Evolutionary conservation across 2,888 invertebrate genomes (phyloP), one percentile per base, ranked within the genome.

Genomic region (Trisateles emortualis): DNA sequence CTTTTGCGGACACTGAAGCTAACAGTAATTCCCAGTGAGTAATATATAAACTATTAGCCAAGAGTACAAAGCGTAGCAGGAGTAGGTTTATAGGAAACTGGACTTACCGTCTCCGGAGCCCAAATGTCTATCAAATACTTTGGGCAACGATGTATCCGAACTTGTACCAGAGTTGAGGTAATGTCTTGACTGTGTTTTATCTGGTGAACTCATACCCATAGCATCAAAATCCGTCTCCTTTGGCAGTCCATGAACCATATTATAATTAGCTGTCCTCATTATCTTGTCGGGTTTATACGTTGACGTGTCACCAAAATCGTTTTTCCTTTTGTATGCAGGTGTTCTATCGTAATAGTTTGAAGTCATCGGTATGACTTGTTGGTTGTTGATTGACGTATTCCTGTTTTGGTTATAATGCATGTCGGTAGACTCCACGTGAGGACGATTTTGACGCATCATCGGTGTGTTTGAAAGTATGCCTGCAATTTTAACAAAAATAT

Each of bases 101-200:
- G 58, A 91, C 92, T 90, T 78, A 92, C 92, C 92, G 64, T 92
- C 89, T 42, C 87, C 87, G 44, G 88, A 80, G 71, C 88, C 87
- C 78, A 91, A 76, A 77, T 86, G 88, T 64, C 90, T 86, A 65
- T 90, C 89, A 61, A 79, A 90, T 54, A 85, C 84, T 84, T 89
- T 89, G 45, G 86, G 87, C 48, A 86, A 62, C 6, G 81, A 71
- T 35, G 75, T 63, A 43, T 88, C 88, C 3, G 86, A 75, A 46
- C 81, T 82, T 24, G 84, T 76, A 5, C 89, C 90, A 10, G 90
- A 84, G 0, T 82, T 71, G 3, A 82, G 75, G 56, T 78, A 90
- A 60, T 84, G 84, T 51, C 90, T 84, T 39, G 69, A 35, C 51
- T 84, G 88, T 13, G 64, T 48, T 69, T 88, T 88, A 30, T 90